Conservation (phyloP, 2,113 vertebrate species). For the Lophochroa leadbeateri region DNA sequence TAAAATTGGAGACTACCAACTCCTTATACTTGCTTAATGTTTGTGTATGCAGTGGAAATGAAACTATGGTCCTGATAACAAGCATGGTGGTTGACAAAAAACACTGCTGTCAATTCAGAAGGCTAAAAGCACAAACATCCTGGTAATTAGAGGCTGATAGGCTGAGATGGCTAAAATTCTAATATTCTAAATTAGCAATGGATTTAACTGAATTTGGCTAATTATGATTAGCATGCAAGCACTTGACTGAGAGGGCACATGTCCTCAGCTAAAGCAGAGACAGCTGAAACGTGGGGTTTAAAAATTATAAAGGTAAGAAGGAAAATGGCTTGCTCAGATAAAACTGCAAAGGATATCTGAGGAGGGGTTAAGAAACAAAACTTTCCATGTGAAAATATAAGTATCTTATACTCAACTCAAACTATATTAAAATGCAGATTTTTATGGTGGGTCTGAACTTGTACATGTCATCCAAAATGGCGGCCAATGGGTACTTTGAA, state of each 20-base stretch:
- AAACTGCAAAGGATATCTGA: background rate
- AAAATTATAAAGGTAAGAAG: background rate
- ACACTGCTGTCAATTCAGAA: background rate
- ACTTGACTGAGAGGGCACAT: background rate
- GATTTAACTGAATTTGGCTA: slow-evolving; percentile 5
- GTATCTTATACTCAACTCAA: background rate
- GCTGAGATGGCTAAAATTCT: background rate
- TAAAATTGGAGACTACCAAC: background rate
- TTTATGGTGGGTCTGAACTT: background rate
- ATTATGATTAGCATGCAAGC: slow-evolving; percentile 4
- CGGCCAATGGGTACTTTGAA: background rate
- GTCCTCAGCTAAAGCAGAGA: background rate
- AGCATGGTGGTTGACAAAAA: background rate
- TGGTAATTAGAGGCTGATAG: background rate
- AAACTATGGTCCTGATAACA: background rate
- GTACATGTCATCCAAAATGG: background rate
- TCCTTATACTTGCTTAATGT: background rate
- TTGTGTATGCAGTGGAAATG: background rate
- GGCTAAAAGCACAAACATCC: background rate
- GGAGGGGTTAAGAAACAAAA: background rate
- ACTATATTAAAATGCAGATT: background rate
- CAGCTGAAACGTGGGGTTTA: background rate
- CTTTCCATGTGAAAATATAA: background rate
- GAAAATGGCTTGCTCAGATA: background rate
- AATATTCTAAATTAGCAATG: slow-evolving; percentile 13